Evolutionary conservation across 2,113 vertebrate genomes (phyloP), one percentile per base, ranked within the genome.

Genomic region (Desmodus rotundus): DNA sequence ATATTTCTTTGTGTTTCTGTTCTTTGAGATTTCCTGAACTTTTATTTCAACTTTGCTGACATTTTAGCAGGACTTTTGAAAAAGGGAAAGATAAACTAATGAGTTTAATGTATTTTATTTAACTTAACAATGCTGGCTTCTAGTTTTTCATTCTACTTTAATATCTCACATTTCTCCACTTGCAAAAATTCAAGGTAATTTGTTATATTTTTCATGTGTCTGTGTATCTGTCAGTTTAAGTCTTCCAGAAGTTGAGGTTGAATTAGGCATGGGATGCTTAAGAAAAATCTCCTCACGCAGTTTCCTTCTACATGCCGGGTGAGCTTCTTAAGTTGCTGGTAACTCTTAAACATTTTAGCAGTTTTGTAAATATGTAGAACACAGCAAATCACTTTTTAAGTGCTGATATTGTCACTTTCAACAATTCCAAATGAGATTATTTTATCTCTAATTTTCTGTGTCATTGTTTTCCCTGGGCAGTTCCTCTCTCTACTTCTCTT

Each of bases 281-380:
- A 26, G 20, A 91, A 91, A 61, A 15, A 26, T 58, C 31, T 58
- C 84, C 63, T 70, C 52, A 45, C 10, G 54, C 3, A 96, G n/a
- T 76, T 73, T 82, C 14, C 36, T 74, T 80, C 31, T 43, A 5
- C 88, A 72, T 92, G 10, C 14, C 70, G 61, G 70, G 14, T 91
- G 13, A 82, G 63, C 65, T 85, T 94, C 43, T 93, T 84, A 47
- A 86, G 36, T 87, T 92, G 41, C 54, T 84, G 11, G 84, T 83
- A 85, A 77, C 4, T 93, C 78, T n/a, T 33, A 50, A 82, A 45
- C 22, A 83, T 92, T 93, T 93, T 77, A 89, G 63, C 8, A 43
- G 54, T 77, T 96, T 94, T 89, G 13, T 93, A 72, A 88, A 26
- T 76, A 70, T 91, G 36, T 50, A 68, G 63, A 87, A n/a, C 31